A percentile compares a stretch with the other conserved stretches of the same genome.
phyloP scores from a whole-genome alignment of 2,888 invertebrate genomes.

The Pseudanteris insignis region DNA sequence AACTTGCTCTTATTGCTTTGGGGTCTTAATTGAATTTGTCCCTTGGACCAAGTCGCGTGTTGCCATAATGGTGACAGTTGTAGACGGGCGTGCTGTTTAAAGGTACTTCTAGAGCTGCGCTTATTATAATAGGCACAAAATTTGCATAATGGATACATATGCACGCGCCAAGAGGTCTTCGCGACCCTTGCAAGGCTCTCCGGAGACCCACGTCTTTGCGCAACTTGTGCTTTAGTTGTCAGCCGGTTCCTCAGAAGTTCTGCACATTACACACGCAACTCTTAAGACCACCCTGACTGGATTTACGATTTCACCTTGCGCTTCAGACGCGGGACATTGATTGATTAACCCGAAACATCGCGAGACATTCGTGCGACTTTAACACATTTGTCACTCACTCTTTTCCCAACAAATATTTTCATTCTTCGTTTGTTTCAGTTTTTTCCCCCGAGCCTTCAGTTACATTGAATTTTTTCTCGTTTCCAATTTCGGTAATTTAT shows the following conservation, averaged over 20 bases:
- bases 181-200: conserved; percentile 50
- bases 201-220: conserved; percentile 51
- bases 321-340: conserved; percentile 16
- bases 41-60: conserved; percentile 56
- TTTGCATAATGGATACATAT: conserved; percentile 66
- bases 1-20: conserved; percentile 53
- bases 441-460: too few relatives aligned
- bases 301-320: conserved; percentile 29
- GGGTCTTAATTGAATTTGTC: conserved; percentile 63
- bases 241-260: conserved; percentile 63
- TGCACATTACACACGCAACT: conserved; percentile 57
- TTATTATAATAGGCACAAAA: conserved; percentile 65
- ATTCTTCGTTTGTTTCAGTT: conserved; percentile 46
- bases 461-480: too few relatives aligned
- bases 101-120: conserved; percentile 62
- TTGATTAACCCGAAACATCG: conserved; percentile 34
- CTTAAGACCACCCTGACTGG: conserved; percentile 31
- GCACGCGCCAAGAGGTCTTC: conserved; percentile 56
- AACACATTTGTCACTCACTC: conserved; percentile 35
- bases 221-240: conserved; percentile 63
- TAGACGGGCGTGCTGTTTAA: conserved; percentile 52
- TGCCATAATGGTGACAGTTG: conserved; percentile 63
- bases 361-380: conserved; percentile 27
- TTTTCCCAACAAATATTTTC: conserved; percentile 4
- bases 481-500: too few relatives aligned